Conservation (phyloP, 1,140 invertebrate genomes). For the Caenorhabditis tropicalis region DNA sequence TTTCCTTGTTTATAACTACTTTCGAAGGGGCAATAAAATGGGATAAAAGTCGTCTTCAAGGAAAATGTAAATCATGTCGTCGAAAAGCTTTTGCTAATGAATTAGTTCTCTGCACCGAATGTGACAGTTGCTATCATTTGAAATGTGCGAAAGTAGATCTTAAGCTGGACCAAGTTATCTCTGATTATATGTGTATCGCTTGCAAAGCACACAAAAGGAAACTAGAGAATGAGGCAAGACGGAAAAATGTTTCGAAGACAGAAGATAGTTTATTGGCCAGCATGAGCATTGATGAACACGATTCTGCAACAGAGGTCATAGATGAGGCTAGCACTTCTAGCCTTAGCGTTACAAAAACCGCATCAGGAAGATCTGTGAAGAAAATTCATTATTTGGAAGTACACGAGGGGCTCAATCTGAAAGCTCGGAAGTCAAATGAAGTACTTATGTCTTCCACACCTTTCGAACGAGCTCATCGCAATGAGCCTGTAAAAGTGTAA, state of each 20-base stretch:
- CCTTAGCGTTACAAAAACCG: background rate
- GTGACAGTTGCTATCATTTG: slow-evolving; percentile 51
- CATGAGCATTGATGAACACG: background rate
- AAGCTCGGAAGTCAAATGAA: slow-evolving; percentile 21
- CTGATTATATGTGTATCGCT: slow-evolving; percentile 8
- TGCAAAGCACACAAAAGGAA: slow-evolving; percentile 36
- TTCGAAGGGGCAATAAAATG: slow-evolving; percentile 48
- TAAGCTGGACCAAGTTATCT: background rate
- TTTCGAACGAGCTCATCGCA: too few species aligned
- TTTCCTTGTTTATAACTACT: slow-evolving; percentile 48
- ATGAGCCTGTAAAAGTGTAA: too few species aligned
- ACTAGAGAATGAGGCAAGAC: slow-evolving; percentile 20
- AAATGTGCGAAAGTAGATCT: slow-evolving; percentile 34
- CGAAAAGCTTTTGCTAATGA: slow-evolving; percentile 37
- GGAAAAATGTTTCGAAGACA: too few species aligned
- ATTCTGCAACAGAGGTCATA: background rate
- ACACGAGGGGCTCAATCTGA: background rate
- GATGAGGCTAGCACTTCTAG: background rate
- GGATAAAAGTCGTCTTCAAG: slow-evolving; percentile 50
- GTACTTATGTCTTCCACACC: too few species aligned
- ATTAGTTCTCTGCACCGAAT: slow-evolving; percentile 39
- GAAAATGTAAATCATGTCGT: slow-evolving; percentile 47
- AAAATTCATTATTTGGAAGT: slow-evolving; percentile 10
- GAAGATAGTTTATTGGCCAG: background rate
- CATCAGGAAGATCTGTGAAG: slow-evolving; percentile 37